A percentile compares a stretch with the other conserved stretches of the same genome.
These are phyloP conservation scores for Hypolimnas misippus DNA, from an alignment of 2,888 invertebrate species.

Conservation along the genomic window DNA sequence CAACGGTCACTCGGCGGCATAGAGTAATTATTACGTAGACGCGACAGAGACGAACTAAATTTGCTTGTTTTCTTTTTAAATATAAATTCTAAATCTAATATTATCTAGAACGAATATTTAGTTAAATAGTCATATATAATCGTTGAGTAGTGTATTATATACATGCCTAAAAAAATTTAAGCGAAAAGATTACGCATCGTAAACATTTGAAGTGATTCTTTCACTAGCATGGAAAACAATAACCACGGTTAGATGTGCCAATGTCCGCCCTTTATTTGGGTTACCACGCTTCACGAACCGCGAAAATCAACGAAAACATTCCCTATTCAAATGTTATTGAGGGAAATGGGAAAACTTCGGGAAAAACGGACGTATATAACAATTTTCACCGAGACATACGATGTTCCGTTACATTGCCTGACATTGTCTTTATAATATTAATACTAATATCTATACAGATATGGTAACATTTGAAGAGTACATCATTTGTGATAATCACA, in stretches of 20 bases:
- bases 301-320: conserved; percentile 41
- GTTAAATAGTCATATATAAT: too few relatives aligned
- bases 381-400: conserved; percentile 21
- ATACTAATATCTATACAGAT: too few relatives aligned
- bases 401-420: conserved; percentile 4
- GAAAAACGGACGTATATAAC: conserved; percentile 23
- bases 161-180: too few relatives aligned
- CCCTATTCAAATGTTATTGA: conserved; percentile 43
- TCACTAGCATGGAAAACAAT: conserved; percentile 31
- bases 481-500: too few relatives aligned
- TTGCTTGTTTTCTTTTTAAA: neutral
- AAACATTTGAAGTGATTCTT: neutral
- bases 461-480: too few relatives aligned
- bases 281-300: conserved; percentile 42
- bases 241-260: conserved; percentile 38
- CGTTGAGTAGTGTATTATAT: too few relatives aligned
- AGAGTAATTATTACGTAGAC: conserved; percentile 38
- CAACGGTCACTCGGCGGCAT: conserved; percentile 43
- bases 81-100: neutral
- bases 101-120: too few relatives aligned
- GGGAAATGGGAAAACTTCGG: conserved; percentile 42
- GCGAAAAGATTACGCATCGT: neutral
- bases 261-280: conserved; percentile 43
- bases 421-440: conserved; percentile 16
- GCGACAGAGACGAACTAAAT: conserved; percentile 2